Evolutionary conservation across 2,888 invertebrate species (phyloP).

Genomic region (Tanaodytes sp.): DNA sequence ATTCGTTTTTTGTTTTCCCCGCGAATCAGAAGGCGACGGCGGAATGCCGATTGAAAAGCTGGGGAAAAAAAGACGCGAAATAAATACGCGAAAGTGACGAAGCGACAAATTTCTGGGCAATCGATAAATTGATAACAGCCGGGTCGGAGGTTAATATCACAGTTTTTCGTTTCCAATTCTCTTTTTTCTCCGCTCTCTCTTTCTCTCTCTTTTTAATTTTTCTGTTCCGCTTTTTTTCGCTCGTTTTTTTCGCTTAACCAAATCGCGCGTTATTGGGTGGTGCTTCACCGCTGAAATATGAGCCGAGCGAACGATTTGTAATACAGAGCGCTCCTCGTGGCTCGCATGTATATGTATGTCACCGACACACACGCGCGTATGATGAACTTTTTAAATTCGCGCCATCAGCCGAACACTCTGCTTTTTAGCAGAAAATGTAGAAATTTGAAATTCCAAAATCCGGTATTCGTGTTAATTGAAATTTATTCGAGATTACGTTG

Average conservation of each 20-base stretch:
- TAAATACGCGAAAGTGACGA: conserved; percentile 31
- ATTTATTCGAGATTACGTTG: too few relatives aligned
- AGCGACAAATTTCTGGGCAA: conserved; percentile 39
- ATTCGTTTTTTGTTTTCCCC: too few relatives aligned
- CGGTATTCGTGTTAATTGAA: too few relatives aligned
- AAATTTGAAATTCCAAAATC: too few relatives aligned
- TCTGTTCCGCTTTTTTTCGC: conserved; percentile 4
- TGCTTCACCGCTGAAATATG: conserved; percentile 49
- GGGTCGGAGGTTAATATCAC: conserved; percentile 47
- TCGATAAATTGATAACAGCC: conserved; percentile 59
- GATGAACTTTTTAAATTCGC: conserved; percentile 55
- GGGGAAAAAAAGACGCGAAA: too few relatives aligned
- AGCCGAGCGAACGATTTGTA: conserved; percentile 47
- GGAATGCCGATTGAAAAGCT: too few relatives aligned
- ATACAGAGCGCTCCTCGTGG: conserved; percentile 42
- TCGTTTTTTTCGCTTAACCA: conserved; percentile 14
- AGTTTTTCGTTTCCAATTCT: conserved; percentile 27
- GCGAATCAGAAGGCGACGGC: too few relatives aligned
- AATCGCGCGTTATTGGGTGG: conserved; percentile 48
- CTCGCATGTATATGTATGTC: conserved; percentile 31
- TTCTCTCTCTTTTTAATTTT: too few relatives aligned
- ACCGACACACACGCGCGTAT: conserved; percentile 18
- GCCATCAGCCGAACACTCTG: conserved; percentile 26
- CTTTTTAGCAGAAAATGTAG: conserved; percentile 17
- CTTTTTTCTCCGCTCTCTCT: conserved; percentile 2